Evolutionary conservation across 2,797 vertebrate genomes (phyloP).

Genomic region (Bradypodion pumilum): DNA sequence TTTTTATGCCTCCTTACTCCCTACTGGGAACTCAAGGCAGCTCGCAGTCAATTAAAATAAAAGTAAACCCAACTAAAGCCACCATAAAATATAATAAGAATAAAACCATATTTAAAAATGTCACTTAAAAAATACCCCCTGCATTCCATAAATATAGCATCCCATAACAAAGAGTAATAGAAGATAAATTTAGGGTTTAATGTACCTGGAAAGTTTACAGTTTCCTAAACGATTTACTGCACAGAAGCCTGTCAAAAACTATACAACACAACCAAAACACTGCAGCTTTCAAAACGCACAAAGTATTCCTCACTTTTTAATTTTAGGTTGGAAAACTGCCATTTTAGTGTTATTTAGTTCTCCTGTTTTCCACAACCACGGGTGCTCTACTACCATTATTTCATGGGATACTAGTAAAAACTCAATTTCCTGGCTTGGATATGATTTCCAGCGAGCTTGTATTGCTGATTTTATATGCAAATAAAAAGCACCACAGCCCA

Average conservation of each 20-base stretch:
- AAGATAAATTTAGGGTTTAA: slow-evolving; percentile 35
- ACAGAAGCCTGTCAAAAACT: neutral
- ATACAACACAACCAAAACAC: neutral
- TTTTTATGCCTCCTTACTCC: no score
- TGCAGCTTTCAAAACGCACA: neutral
- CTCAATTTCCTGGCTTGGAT: neutral
- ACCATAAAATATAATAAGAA: no score
- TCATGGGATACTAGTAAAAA: neutral
- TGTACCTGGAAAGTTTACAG: neutral
- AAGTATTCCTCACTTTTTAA: neutral
- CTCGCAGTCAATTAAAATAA: no score
- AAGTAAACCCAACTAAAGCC: no score
- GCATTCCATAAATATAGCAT: no score
- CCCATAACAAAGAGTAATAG: slow-evolving; percentile 14
- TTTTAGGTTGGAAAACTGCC: neutral
- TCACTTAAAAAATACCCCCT: no score
- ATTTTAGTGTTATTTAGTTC: neutral
- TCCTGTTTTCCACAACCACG: neutral
- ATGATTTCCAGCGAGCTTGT: neutral
- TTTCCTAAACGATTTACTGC: neutral
- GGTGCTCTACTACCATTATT: neutral
- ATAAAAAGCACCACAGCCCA: neutral
- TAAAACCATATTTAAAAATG: no score
- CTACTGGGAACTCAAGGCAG: no score
- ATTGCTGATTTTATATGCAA: neutral